These are phyloP conservation scores for Anguilla megastoma DNA, from an alignment of 2,797 vertebrate genomes.

Conservation along the genomic window DNA sequence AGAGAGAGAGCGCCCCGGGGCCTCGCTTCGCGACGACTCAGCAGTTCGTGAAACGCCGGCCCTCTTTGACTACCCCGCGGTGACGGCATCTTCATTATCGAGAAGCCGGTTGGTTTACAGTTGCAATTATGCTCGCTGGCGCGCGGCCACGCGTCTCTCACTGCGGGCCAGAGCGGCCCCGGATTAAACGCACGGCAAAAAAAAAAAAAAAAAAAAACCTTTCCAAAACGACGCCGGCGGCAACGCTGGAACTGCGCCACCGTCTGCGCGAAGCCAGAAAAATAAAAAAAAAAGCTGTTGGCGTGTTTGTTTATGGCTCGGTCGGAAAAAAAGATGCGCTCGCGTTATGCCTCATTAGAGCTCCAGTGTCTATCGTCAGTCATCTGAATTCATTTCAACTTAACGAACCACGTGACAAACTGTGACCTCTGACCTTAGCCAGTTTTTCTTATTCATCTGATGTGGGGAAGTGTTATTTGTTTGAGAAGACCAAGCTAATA, in stretches of 20 bases:
- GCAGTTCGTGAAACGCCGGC: constrained; percentile 28
- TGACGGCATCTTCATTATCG: constrained; percentile 35
- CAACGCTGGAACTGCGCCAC: not conserved
- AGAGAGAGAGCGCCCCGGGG: not conserved
- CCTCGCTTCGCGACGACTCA: constrained; percentile 26
- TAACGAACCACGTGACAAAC: not conserved
- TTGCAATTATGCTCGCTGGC: constrained; percentile 28
- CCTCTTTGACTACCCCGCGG: constrained; percentile 32
- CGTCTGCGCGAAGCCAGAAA: not conserved
- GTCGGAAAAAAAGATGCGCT: not conserved
- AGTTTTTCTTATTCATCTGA: not conserved
- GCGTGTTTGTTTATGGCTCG: not conserved
- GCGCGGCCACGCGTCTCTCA: not conserved
- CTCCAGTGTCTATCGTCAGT: not conserved
- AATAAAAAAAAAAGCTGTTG: not conserved
- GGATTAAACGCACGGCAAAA: constrained; percentile 7
- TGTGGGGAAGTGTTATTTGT: not conserved
- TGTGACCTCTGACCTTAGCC: not conserved
- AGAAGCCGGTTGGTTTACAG: constrained; percentile 32
- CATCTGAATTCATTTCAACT: not conserved
- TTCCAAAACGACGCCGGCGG: not conserved
- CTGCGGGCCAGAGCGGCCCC: not conserved
- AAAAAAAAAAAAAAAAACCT: not conserved
- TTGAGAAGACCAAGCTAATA: not conserved
- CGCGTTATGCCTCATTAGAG: not conserved